Percentiles rank a stretch among this genome's conserved stretches.
phyloP scores from a whole-genome alignment of 92 coral and sea anemone species.

The Isaurus tuberculatus region DNA sequence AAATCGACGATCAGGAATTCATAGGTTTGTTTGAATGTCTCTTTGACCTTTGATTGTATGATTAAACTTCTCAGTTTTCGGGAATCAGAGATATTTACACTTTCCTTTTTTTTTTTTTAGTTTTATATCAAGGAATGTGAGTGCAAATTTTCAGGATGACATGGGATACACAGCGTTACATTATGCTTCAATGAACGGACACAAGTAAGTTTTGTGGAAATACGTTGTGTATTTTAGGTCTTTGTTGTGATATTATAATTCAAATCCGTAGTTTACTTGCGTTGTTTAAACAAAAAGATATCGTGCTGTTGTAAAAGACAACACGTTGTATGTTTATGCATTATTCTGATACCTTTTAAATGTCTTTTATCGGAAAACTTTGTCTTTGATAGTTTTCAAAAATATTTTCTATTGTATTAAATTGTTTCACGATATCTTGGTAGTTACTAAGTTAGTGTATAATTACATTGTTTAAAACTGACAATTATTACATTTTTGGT shows the following conservation, averaged over 20 bases:
- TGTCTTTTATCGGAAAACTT: no score
- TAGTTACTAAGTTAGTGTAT: no score
- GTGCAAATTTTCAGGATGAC: slow-evolving; percentile 93
- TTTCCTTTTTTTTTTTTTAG: slow-evolving; percentile 44
- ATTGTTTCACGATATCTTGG: no score
- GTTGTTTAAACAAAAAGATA: neutral
- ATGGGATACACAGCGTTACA: slow-evolving; percentile 95
- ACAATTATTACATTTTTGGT: no score
- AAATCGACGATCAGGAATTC: slow-evolving; percentile 81
- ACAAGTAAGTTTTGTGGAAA: slow-evolving; percentile 67
- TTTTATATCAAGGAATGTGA: slow-evolving; percentile 77
- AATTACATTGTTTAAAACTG: no score
- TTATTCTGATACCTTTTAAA: no score
- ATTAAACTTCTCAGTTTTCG: neutral
- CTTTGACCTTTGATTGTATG: neutral
- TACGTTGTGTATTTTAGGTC: neutral
- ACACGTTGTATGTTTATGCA: neutral
- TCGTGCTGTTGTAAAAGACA: neutral
- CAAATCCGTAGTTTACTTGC: neutral
- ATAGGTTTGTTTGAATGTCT: slow-evolving; percentile 65
- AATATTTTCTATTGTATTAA: no score
- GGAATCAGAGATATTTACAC: neutral
- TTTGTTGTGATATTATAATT: neutral
- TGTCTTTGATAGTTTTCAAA: no score
- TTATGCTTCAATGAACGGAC: slow-evolving; percentile 89